These are phyloP conservation scores for Spheniscus humboldti DNA, from an alignment of 2,797 vertebrate species.

Conservation along the genomic window DNA sequence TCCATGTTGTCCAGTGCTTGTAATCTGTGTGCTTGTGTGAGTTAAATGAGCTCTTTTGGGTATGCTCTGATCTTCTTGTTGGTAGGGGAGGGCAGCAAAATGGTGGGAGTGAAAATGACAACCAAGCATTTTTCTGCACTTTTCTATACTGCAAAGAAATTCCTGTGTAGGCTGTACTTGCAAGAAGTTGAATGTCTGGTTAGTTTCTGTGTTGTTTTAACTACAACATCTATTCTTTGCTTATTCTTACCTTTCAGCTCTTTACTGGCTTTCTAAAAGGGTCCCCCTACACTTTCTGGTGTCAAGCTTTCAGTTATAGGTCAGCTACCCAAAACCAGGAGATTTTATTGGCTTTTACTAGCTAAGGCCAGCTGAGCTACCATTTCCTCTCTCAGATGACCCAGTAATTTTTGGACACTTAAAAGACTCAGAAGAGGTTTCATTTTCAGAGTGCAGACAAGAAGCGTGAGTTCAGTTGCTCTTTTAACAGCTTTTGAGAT, in stretches of 20 bases:
- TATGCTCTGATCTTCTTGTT: not conserved
- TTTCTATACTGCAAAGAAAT: not conserved
- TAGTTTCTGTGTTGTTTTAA: not conserved
- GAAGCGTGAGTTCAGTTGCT: not conserved
- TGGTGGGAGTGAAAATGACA: not conserved
- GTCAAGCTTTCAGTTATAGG: not conserved
- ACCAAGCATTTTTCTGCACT: not conserved
- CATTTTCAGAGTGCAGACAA: not conserved
- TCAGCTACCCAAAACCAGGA: not conserved
- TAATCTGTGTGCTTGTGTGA: not conserved
- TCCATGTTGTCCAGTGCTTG: not conserved
- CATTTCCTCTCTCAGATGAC: not conserved
- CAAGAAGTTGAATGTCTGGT: not conserved
- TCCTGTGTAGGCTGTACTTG: not conserved
- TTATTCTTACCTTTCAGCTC: not conserved
- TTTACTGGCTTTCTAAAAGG: not conserved
- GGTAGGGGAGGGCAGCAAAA: not conserved
- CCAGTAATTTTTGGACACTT: not conserved
- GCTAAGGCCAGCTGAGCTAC: not conserved
- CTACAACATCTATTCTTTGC: not conserved
- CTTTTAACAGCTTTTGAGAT: not conserved
- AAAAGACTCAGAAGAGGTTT: not conserved
- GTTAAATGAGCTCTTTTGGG: not conserved
- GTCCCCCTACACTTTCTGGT: not conserved
- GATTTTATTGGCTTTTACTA: not conserved